Evolutionary conservation across 2,797 vertebrate genomes (phyloP).

Genomic region (Phylloscopus collybita): DNA sequence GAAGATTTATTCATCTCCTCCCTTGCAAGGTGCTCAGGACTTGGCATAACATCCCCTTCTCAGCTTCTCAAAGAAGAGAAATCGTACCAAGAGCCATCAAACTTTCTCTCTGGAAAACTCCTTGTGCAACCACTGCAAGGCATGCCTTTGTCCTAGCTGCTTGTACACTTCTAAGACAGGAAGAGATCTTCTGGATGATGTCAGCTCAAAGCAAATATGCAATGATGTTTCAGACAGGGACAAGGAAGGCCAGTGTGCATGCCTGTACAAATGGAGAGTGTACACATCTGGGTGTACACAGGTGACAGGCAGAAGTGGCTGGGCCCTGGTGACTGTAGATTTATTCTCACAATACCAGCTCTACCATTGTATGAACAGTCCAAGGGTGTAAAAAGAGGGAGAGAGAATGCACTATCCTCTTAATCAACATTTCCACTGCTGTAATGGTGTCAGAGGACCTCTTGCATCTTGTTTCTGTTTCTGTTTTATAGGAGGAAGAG

Average conservation of each 20-base stretch:
- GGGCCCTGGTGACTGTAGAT: rapidly evolving
- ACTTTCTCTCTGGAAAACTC: background rate
- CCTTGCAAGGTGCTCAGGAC: background rate
- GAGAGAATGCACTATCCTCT: background rate
- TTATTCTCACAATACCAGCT: background rate
- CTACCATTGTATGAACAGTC: background rate
- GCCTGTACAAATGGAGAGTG: rapidly evolving
- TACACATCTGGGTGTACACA: background rate
- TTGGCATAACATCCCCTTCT: background rate
- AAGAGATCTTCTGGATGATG: background rate
- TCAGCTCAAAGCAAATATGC: background rate
- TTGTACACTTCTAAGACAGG: background rate
- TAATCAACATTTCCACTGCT: background rate
- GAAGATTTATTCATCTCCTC: constrained; percentile 24
- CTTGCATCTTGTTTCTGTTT: background rate
- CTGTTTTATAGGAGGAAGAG: background rate
- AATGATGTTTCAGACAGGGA: background rate
- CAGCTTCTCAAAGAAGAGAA: background rate
- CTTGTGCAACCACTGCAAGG: background rate
- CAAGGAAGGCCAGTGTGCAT: background rate
- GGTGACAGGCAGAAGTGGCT: background rate
- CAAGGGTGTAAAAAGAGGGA: background rate
- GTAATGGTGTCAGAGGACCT: background rate
- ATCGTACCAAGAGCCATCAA: background rate
- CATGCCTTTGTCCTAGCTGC: background rate